Base-by-base conservation (phyloP, 2,888 invertebrate genomes). In the Trichogramma dendrolimi region DNA sequence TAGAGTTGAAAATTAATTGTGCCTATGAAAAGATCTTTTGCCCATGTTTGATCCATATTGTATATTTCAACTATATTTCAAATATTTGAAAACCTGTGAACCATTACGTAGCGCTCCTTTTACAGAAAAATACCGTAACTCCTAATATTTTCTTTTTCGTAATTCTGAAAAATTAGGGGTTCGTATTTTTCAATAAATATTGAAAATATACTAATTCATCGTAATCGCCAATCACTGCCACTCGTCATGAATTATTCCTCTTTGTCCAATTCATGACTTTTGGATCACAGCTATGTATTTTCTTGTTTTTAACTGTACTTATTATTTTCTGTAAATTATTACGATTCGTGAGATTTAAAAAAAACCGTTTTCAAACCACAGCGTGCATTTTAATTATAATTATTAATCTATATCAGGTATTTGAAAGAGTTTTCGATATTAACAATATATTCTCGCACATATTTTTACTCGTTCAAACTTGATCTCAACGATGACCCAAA, bases 31-130 rank as follows among this genome's bases (percentile, higher is more conserved):
- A 27, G 27, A 27, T 61, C 55, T 57, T 55, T 46, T 57, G 57
- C 53, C 59, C 54, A 6, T 55, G 42, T 57, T 58, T 57, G 50
- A 65, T 62, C 58, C 8, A 49, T 58, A 50, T 11, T 57, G 51
- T 42, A 53, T 53, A 62, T 55, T 60, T 42, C 27, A 55, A 27
- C 42, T 43, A 46, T 46, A 53, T 54, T 62, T 69, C 67, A 69
- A 66, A 67, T 69, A 63, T 63, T 69, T 69, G 67, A 67, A 65
- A 69, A 73, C 72, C 69, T 75, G 75, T 76, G 77, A 77, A 78
- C 78, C 77, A 77, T 78, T 78, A 74, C 78, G 78, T 79, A 78
- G 76, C 77, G 77, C 72, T 71, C 72, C 72, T 68, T 64, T 66
- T 62, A 66, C 27, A 55, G 61, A 66, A 47, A 8, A 50, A 40